phyloP scores from a whole-genome alignment of 2,797 vertebrate species.

The Tapirus indicus region DNA sequence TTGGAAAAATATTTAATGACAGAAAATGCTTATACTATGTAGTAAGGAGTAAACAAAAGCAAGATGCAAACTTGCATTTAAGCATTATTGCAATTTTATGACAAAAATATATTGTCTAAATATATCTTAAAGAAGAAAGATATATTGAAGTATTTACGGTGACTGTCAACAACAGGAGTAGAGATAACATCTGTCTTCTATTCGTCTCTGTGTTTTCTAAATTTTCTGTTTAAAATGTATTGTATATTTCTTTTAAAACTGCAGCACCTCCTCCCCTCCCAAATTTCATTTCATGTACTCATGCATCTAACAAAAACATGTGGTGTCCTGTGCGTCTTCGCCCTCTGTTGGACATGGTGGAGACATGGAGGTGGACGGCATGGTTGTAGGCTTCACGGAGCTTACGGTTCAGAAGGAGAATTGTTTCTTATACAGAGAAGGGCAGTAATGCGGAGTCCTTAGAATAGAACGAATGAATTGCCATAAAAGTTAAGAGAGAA shows the following conservation, averaged over 20 bases:
- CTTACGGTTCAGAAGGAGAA: not conserved
- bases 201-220: not conserved
- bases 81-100: not conserved
- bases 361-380: not conserved
- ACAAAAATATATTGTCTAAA: conserved; percentile 35
- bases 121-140: not conserved
- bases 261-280: not conserved
- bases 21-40: not conserved
- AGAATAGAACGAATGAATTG: not conserved
- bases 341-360: not conserved
- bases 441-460: not conserved
- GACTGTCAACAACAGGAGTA: not conserved
- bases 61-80: not conserved
- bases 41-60: conserved; percentile 27
- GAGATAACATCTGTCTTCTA: not conserved
- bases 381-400: not conserved
- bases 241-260: not conserved
- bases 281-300: not conserved
- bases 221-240: not conserved
- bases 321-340: not conserved
- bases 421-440: not conserved
- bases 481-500: not conserved
- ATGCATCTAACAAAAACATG: not conserved
- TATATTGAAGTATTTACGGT: not conserved
- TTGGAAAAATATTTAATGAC: conserved; percentile 22